Conservation (phyloP, 2,888 invertebrate species). For the Eledona agricola region DNA sequence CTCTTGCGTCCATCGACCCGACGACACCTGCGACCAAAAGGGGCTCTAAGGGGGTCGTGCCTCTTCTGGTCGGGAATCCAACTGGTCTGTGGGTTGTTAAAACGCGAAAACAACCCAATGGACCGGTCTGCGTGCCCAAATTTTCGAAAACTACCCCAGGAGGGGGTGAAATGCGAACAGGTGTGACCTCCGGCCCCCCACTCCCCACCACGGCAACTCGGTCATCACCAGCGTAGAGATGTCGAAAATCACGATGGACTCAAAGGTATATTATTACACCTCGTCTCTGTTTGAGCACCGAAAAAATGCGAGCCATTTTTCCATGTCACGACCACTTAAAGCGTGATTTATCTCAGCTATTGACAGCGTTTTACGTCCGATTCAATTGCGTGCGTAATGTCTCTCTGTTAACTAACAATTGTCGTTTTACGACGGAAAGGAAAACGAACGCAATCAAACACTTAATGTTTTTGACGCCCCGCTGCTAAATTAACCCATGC, state of each 20-base stretch:
- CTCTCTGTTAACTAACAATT: constrained; percentile 27
- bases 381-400: constrained; percentile 25
- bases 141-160: constrained; percentile 42
- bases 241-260: constrained; percentile 57
- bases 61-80: constrained; percentile 51
- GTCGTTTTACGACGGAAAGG: constrained; percentile 30
- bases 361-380: constrained; percentile 23
- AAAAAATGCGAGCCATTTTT: not conserved
- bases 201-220: constrained; percentile 48
- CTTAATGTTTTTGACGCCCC: constrained; percentile 35
- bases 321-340: constrained; percentile 6
- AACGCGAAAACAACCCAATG: constrained; percentile 39
- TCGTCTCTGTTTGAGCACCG: constrained; percentile 13
- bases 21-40: constrained; percentile 67
- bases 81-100: constrained; percentile 35
- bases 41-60: constrained; percentile 70
- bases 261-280: constrained; percentile 52
- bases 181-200: constrained; percentile 55
- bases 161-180: constrained; percentile 59
- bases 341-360: constrained; percentile 19
- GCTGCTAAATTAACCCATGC: constrained; percentile 42
- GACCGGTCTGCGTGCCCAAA: constrained; percentile 36
- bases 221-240: constrained; percentile 55
- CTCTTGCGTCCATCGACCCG: constrained; percentile 56
- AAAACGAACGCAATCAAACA: constrained; percentile 34